Conservation (phyloP, 2,797 vertebrate species). For the Oophaga sylvatica region DNA sequence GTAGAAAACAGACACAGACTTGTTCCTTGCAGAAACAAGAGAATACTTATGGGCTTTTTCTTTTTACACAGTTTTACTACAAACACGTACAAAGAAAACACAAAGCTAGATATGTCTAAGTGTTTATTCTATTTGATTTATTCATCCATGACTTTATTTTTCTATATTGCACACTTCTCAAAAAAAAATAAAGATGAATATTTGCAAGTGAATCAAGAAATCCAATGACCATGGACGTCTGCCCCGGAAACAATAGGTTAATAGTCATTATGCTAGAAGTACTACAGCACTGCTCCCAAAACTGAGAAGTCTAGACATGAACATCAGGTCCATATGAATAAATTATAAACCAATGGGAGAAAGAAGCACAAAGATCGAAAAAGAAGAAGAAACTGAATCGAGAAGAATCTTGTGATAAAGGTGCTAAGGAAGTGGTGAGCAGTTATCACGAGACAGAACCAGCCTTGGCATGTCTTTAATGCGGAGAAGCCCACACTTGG, state of each 20-base stretch:
- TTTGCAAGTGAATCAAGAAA: not conserved
- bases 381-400: not conserved
- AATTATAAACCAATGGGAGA: not conserved
- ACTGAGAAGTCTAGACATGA: too few species aligned
- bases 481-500: too few species aligned
- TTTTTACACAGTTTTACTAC: not conserved
- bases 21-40: not conserved
- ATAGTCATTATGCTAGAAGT: too few species aligned
- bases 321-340: too few species aligned
- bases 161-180: not conserved
- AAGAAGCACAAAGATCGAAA: not conserved
- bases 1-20: conserved; percentile 41
- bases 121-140: not conserved
- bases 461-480: too few species aligned
- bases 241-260: not conserved
- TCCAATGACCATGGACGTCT: not conserved
- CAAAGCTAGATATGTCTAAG: not conserved
- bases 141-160: not conserved
- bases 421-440: too few species aligned
- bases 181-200: not conserved
- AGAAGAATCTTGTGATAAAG: too few species aligned
- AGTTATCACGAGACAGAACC: too few species aligned
- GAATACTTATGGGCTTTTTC: not conserved
- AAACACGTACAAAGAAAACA: not conserved
- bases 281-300: too few species aligned